Evolutionary conservation across 2,888 invertebrate genomes (phyloP).

Genomic region (Liodrosophila aerea): DNA sequence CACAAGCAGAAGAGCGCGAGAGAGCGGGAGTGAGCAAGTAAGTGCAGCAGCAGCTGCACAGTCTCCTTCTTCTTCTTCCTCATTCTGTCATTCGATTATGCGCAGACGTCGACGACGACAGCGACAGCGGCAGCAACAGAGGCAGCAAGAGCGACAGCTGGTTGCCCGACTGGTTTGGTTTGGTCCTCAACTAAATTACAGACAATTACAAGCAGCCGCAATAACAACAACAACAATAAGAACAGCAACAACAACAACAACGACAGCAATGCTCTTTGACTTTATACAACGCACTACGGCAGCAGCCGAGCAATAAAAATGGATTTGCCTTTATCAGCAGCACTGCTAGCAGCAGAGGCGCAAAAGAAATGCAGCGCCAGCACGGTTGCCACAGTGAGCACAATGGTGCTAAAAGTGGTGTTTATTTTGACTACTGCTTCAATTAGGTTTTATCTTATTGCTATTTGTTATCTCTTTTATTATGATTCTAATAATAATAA

Average conservation of each 20-base stretch:
- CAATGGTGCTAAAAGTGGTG: too few species aligned
- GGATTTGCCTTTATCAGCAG: constrained; percentile 53
- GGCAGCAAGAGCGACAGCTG: constrained; percentile 48
- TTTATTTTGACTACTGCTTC: too few species aligned
- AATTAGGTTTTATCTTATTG: too few species aligned
- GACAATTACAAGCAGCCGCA: constrained; percentile 62
- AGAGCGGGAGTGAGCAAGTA: constrained; percentile 3
- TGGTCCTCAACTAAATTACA: constrained; percentile 64
- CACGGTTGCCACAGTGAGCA: too few species aligned
- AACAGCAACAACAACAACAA: too few species aligned
- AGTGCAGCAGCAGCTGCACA: constrained; percentile 22
- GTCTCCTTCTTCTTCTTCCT: constrained; percentile 18
- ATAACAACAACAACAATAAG: constrained; percentile 36
- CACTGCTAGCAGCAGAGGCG: constrained; percentile 37
- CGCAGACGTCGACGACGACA: constrained; percentile 57
- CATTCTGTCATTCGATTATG: constrained; percentile 29
- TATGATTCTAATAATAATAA: too few species aligned
- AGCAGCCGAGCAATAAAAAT: constrained; percentile 46
- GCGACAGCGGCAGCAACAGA: constrained; percentile 37
- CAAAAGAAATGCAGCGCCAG: constrained; percentile 38
- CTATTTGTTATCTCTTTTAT: too few species aligned
- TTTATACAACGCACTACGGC: constrained; percentile 45
- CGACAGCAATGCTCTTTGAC: constrained; percentile 68
- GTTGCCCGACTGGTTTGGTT: constrained; percentile 52
- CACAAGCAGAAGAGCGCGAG: constrained; percentile 9